A percentile compares a stretch with the other conserved stretches of the same genome.
Evolutionary conservation across 2,888 invertebrate genomes (phyloP).

Genomic region (Athrips mouffetella): DNA sequence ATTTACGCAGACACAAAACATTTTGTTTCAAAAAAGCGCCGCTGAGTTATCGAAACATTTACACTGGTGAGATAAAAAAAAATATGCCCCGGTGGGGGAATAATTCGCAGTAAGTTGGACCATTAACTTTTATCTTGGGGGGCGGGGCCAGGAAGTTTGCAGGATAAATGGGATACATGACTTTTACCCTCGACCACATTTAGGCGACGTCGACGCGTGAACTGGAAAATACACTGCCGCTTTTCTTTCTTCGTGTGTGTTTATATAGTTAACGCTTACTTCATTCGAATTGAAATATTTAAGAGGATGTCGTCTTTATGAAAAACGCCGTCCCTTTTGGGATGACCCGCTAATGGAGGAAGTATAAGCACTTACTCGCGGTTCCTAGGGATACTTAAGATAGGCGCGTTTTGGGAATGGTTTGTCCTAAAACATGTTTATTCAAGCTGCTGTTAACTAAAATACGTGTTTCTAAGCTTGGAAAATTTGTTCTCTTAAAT

Average conservation of each 20-base stretch:
- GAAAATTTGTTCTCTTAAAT: too few relatives aligned
- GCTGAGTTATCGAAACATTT: constrained; percentile 37
- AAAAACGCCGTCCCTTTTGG: constrained; percentile 5
- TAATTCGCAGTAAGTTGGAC: constrained; percentile 66
- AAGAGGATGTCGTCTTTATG: not conserved
- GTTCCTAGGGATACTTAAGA: constrained; percentile 1
- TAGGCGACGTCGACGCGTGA: not conserved
- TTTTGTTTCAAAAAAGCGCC: constrained; percentile 21
- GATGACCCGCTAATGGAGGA: constrained; percentile 21
- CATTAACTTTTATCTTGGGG: constrained; percentile 70
- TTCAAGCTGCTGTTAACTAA: too few relatives aligned
- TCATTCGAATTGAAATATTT: not conserved
- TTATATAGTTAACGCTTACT: not conserved
- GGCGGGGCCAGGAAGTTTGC: constrained; percentile 27
- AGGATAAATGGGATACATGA: constrained; percentile 30
- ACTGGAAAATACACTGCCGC: not conserved
- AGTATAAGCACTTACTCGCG: constrained; percentile 11
- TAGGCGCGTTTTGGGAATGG: not conserved
- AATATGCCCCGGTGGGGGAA: constrained; percentile 47
- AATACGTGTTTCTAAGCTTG: too few relatives aligned
- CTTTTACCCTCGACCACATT: not conserved
- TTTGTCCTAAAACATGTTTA: constrained; percentile 2
- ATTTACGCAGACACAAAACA: constrained; percentile 8
- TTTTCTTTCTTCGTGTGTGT: not conserved
- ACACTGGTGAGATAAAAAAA: constrained; percentile 38